phyloP scores from a whole-genome alignment of 2,113 vertebrate species.

The Ptychochromis oligacanthus region DNA sequence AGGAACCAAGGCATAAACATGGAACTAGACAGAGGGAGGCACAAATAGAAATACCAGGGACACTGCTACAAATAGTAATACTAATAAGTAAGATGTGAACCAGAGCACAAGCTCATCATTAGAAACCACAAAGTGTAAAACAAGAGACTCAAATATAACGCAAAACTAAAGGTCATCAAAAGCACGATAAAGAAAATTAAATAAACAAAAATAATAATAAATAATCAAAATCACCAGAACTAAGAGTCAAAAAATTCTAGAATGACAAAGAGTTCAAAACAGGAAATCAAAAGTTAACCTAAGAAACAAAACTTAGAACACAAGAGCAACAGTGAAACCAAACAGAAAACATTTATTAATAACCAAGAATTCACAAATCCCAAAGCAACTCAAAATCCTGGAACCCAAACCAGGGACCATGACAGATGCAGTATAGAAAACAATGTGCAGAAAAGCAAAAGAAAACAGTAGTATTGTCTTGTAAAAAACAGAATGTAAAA shows the following conservation, averaged over 20 bases:
- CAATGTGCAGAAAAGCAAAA: neutral
- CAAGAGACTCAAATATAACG: neutral
- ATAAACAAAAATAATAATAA: no score
- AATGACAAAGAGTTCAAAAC: neutral
- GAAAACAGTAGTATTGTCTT: neutral
- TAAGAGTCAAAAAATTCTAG: neutral
- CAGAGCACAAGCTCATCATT: no score
- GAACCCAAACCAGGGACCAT: neutral
- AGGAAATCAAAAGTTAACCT: neutral
- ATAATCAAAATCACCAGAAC: neutral
- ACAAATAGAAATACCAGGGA: neutral
- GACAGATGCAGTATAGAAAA: neutral
- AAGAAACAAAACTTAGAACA: no score
- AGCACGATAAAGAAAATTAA: neutral
- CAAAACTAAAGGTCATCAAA: neutral
- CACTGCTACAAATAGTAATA: neutral
- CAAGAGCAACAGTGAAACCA: neutral
- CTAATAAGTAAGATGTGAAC: neutral
- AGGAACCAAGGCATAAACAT: neutral
- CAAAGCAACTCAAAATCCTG: neutral
- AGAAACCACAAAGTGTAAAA: neutral
- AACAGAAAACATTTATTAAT: neutral
- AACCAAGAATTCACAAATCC: neutral
- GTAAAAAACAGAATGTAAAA: no score
- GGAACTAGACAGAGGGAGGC: neutral